Evolutionary conservation across 2,113 vertebrate species (phyloP).

Genomic region (Ia io): DNA sequence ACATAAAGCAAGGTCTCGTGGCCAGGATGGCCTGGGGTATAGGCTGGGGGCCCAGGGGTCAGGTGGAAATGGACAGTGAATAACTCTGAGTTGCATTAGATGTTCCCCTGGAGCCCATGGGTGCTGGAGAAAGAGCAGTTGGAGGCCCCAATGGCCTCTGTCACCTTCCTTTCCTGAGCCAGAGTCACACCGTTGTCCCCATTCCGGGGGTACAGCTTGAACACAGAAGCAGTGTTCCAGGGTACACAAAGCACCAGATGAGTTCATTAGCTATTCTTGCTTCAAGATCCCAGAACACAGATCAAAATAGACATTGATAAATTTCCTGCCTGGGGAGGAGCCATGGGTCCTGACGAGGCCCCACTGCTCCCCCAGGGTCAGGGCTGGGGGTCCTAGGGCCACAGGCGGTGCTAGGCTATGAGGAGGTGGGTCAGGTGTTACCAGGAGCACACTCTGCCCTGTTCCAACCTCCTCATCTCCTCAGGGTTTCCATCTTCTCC

Average conservation of each 20-base stretch:
- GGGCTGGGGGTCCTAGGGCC: not conserved
- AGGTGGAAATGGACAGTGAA: not conserved
- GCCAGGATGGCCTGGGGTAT: not conserved
- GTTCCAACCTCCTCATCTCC: not conserved
- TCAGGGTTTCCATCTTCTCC: not conserved
- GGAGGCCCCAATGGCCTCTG: rapidly evolving
- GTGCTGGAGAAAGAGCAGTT: not conserved
- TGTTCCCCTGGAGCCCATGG: not conserved
- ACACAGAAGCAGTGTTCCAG: not conserved
- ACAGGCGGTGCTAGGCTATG: not conserved
- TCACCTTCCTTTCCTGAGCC: not conserved
- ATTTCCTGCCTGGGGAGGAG: not conserved
- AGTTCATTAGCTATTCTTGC: not conserved
- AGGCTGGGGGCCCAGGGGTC: not conserved
- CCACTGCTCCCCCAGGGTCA: not conserved
- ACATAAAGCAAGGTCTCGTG: not conserved
- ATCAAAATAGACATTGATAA: not conserved
- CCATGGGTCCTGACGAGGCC: not conserved
- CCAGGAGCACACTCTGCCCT: not conserved
- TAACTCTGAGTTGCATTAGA: not conserved
- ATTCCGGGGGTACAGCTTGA: rapidly evolving
- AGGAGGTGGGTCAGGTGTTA: not conserved
- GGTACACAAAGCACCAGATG: rapidly evolving
- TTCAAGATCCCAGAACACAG: not conserved
- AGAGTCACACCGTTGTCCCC: not conserved